A percentile compares a stretch with the other conserved stretches of the same genome.
phyloP scores from a whole-genome alignment of 92 coral and sea anemone genomes.

The Zoanthus solanderi region DNA sequence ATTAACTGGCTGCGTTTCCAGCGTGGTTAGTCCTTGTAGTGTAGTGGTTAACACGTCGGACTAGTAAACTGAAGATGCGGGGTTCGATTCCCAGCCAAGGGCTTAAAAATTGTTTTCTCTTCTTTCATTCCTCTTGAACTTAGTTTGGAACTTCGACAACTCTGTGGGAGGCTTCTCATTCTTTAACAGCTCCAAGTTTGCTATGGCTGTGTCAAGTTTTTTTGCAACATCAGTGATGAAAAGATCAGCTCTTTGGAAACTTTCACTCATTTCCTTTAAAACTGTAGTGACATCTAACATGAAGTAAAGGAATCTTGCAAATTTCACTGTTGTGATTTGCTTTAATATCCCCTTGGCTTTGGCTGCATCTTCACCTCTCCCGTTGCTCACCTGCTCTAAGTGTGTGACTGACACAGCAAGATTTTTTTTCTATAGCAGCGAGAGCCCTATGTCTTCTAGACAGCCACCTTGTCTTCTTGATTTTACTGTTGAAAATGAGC shows the following conservation, averaged over 20 bases:
- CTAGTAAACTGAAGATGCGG: no score
- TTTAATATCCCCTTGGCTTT: conserved; percentile 40
- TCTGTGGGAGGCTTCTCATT: conserved; percentile 15
- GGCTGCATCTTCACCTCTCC: conserved; percentile 55
- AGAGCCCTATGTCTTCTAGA: conserved; percentile 55
- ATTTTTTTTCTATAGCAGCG: conserved; percentile 35
- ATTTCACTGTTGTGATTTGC: conserved; percentile 44
- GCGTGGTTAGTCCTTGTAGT: no score
- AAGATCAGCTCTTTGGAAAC: conserved; percentile 41
- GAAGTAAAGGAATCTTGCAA: conserved; percentile 45
- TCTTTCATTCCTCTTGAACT: conserved; percentile 29
- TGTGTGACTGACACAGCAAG: neutral
- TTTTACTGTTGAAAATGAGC: conserved; percentile 30
- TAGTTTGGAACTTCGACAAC: conserved; percentile 17
- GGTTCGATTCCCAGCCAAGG: no score
- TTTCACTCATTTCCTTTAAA: conserved; percentile 36
- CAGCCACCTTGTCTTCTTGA: conserved; percentile 44
- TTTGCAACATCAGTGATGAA: conserved; percentile 52
- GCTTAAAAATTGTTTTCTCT: no score
- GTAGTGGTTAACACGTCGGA: no score
- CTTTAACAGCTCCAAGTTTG: conserved; percentile 46
- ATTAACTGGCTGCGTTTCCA: no score
- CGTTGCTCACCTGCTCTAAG: conserved; percentile 45
- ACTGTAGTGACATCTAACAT: conserved; percentile 41
- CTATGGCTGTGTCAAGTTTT: conserved; percentile 52